Evolutionary conservation across 2,113 vertebrate species (phyloP), one percentile per base, ranked within the genome.

Genomic region (Hirundichthys speculiger): DNA sequence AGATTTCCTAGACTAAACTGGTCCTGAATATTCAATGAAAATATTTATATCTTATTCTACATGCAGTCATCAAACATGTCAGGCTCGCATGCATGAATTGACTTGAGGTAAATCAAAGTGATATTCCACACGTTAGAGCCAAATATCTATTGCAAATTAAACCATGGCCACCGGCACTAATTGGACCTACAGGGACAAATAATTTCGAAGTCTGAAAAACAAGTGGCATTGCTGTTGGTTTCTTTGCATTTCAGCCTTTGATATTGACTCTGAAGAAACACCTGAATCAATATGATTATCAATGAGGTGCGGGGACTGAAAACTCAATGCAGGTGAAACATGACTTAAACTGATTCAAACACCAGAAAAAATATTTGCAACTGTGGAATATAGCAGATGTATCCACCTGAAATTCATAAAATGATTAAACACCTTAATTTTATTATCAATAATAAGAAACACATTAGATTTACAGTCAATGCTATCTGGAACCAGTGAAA

Each of bases 171-270:
- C 42, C 20, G 16, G 58, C 47, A 60, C 73, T 85, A 85, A 82
- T 86, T 86, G 48, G 68, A 72, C 65, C 80, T 27, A 69, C 1
- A 45, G 75, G 78, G 80, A 85, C 52, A 76, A 80, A 82, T 75
- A 3, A 69, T 72, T 72, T 72, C 48, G 24, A 69, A 22, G 27
- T 70, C 19, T 61, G 75, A 72, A 75, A 84, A 79, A 57, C 52
- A 79, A 76, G 60, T 5, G 9, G 13, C 22, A 19, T 48, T 4
- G 0, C 30, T 22, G 34, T 46, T 51, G 48, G 27, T 69, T 66
- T 58, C 40, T 51, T 52, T 72, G 50, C 54, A 16, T 68, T 74
- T 73, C 27, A 54, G 72, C 43, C 18, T 80, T 43, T 74, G 46
- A 67, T 66, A 86, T 81, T 66, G 69, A 75, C 69, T 79, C 12